Percentiles rank a stretch among this genome's conserved stretches.
phyloP scores from a whole-genome alignment of 2,888 invertebrate species.

The Pterostichus madidus region DNA sequence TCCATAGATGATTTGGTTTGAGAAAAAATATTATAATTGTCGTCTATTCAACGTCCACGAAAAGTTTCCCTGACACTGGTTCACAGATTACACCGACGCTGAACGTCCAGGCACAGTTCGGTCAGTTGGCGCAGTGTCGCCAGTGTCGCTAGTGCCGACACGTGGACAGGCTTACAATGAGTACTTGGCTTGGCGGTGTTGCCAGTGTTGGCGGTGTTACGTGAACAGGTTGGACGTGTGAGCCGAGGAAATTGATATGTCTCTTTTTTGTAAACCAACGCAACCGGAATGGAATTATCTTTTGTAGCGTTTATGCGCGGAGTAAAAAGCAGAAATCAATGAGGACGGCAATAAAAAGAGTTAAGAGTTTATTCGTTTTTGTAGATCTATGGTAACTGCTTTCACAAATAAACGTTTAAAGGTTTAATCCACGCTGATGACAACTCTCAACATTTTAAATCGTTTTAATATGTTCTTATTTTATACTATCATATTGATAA shows the following conservation, averaged over 20 bases:
- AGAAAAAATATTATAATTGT: no score
- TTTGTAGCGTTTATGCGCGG: background rate
- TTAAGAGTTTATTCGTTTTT: background rate
- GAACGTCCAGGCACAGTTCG: background rate
- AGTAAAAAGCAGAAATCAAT: background rate
- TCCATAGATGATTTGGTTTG: no score
- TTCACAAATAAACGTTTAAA: no score
- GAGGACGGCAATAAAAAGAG: background rate
- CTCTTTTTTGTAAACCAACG: conserved; percentile 6
- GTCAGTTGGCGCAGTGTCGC: conserved; percentile 17
- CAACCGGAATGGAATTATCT: conserved; percentile 11
- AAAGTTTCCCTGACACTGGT: background rate
- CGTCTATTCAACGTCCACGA: no score
- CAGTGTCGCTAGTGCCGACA: conserved; percentile 29
- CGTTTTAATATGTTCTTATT: no score
- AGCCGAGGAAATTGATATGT: conserved; percentile 29
- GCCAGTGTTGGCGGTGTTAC: background rate
- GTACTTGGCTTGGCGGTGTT: background rate
- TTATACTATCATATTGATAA: no score
- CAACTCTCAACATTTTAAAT: no score
- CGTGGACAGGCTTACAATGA: conserved; percentile 27
- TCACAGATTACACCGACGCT: background rate
- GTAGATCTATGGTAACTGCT: background rate
- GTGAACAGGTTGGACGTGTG: conserved; percentile 8
- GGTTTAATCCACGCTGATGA: no score